Percentiles rank a stretch among this genome's conserved stretches.
phyloP scores from a whole-genome alignment of 2,113 vertebrate species.

The Petromus typicus region DNA sequence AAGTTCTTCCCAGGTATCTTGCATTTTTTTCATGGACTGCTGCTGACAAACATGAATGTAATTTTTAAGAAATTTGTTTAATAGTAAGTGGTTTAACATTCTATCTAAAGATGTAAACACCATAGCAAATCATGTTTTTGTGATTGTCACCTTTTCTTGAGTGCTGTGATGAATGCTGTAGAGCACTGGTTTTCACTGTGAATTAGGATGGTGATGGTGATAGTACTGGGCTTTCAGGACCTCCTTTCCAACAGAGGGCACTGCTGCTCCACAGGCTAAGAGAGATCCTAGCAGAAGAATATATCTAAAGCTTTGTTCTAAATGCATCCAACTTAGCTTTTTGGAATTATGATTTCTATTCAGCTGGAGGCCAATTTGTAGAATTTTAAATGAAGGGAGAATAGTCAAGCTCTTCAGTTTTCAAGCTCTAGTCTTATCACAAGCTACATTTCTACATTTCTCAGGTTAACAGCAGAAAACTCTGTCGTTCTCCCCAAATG shows the following conservation, averaged over 20 bases:
- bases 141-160: neutral
- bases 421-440: neutral
- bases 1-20: neutral
- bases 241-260: conserved; percentile 52
- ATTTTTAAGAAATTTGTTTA: neutral
- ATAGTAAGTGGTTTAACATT: neutral
- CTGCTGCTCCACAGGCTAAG: neutral
- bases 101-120: neutral
- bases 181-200: neutral
- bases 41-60: neutral
- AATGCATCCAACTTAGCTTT: neutral
- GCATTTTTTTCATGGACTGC: neutral
- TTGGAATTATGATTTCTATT: conserved; percentile 58
- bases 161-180: neutral
- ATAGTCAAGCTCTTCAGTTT: neutral
- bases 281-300: neutral
- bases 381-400: neutral
- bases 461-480: neutral
- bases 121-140: neutral
- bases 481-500: neutral
- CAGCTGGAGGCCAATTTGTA: conserved; percentile 31
- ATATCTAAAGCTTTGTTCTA: conserved; percentile 19
- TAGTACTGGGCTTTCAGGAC: neutral
- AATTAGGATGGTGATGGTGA: neutral
- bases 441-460: neutral